Conservation (phyloP, 2,113 vertebrate genomes). For the Lathamus discolor region DNA sequence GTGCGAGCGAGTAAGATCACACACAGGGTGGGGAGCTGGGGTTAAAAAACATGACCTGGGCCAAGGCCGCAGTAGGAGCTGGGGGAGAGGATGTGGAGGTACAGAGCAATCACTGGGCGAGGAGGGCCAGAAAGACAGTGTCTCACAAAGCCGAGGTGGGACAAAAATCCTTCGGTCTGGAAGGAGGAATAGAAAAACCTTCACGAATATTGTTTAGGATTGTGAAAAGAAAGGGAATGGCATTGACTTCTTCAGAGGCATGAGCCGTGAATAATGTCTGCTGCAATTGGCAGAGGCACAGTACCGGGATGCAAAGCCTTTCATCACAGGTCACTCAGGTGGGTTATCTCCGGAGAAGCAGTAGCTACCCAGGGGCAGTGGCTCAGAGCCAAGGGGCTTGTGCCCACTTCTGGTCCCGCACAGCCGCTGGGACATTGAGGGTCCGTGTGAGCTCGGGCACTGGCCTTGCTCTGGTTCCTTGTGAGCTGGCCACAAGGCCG, state of each 20-base stretch:
- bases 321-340: neutral
- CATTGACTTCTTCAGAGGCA: neutral
- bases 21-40: accelerated
- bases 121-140: neutral
- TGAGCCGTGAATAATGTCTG: neutral
- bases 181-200: neutral
- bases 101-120: neutral
- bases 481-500: neutral
- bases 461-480: neutral
- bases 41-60: neutral
- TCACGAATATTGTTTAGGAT: neutral
- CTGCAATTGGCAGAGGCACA: neutral
- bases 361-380: neutral
- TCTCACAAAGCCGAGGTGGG: neutral
- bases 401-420: accelerated
- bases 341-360: neutral
- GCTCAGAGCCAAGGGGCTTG: accelerated
- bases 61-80: neutral
- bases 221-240: neutral
- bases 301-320: neutral
- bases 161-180: neutral
- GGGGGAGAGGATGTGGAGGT: neutral
- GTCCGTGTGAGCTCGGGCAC: neutral
- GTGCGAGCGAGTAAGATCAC: neutral
- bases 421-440: neutral